Evolutionary conservation across 30 jellyfish, hydroid and myxozoan species (phyloP).

Genomic region (Hydractinia symbiolongicarpus): DNA sequence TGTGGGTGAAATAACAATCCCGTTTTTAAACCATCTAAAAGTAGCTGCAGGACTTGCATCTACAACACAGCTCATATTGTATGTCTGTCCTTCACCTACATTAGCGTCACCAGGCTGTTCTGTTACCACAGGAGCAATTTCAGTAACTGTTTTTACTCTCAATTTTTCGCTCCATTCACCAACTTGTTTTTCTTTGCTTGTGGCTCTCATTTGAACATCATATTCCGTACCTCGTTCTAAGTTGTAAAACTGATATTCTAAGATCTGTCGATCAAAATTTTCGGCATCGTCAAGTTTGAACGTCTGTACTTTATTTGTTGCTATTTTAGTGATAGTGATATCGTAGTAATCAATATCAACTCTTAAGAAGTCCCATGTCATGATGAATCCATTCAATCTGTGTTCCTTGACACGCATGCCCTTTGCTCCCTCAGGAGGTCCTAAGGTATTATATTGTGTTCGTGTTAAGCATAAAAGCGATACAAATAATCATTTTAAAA

Average conservation of each 20-base stretch:
- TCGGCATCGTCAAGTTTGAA: not conserved
- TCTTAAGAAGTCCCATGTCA: slow-evolving; percentile 35
- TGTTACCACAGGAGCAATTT: slow-evolving; percentile 11
- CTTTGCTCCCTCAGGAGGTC: slow-evolving; percentile 36
- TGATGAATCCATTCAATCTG: slow-evolving; percentile 4
- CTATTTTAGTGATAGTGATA: not conserved
- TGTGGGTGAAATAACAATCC: not conserved
- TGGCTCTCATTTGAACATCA: slow-evolving; percentile 15
- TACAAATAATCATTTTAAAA: not conserved
- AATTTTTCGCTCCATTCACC: slow-evolving; percentile 33
- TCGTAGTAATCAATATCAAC: slow-evolving; percentile 25
- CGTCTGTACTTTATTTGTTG: not conserved
- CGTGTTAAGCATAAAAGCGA: not conserved
- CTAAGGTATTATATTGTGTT: not conserved
- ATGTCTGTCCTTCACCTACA: slow-evolving; percentile 23
- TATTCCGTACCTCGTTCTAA: slow-evolving; percentile 24
- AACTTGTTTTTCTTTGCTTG: slow-evolving; percentile 2
- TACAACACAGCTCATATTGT: slow-evolving; percentile 11
- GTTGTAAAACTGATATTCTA: slow-evolving; percentile 8
- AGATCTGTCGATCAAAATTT: not conserved
- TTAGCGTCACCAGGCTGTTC: not conserved
- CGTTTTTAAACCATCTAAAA: slow-evolving; percentile 19
- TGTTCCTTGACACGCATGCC: slow-evolving; percentile 12
- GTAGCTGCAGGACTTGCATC: slow-evolving; percentile 34
- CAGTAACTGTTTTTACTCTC: slow-evolving; percentile 12